phyloP scores from a whole-genome alignment of 2,888 invertebrate species.

The Lasioglossum figueresi region DNA sequence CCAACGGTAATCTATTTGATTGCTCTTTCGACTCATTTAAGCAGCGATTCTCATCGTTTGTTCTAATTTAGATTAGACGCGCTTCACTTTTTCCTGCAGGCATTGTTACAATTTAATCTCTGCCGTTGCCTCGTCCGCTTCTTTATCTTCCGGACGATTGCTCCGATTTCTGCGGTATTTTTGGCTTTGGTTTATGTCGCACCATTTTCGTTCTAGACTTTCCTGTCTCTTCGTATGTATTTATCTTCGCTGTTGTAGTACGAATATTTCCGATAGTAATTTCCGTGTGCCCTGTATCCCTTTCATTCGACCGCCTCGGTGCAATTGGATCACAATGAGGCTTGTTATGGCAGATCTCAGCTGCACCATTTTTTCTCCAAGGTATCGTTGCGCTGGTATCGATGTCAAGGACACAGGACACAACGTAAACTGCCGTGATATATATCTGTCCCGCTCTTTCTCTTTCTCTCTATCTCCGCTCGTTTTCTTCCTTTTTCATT shows the following conservation, averaged over 20 bases:
- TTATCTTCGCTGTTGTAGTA: neutral
- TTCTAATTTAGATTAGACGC: constrained; percentile 6
- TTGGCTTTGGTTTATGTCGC: neutral
- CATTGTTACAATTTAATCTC: neutral
- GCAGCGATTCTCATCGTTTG: constrained; percentile 3
- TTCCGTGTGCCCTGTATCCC: neutral
- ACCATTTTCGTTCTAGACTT: neutral
- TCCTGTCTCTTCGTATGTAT: neutral
- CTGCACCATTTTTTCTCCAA: constrained; percentile 59
- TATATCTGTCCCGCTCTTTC: constrained; percentile 3
- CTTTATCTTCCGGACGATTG: neutral
- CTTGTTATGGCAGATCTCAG: constrained; percentile 56
- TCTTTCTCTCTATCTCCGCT: neutral
- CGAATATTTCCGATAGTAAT: neutral
- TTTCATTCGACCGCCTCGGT: constrained; percentile 14
- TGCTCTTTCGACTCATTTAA: constrained; percentile 7
- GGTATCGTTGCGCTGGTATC: constrained; percentile 53
- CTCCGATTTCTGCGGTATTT: neutral
- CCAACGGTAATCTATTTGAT: neutral
- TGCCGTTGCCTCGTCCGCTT: neutral
- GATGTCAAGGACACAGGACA: constrained; percentile 69
- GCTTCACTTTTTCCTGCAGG: neutral
- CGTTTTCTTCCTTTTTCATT: constrained; percentile 49
- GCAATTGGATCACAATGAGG: constrained; percentile 56
- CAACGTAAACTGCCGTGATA: constrained; percentile 42